phyloP scores from a whole-genome alignment of 1,140 invertebrate genomes.

The Zeugodacus cucurbitae region DNA sequence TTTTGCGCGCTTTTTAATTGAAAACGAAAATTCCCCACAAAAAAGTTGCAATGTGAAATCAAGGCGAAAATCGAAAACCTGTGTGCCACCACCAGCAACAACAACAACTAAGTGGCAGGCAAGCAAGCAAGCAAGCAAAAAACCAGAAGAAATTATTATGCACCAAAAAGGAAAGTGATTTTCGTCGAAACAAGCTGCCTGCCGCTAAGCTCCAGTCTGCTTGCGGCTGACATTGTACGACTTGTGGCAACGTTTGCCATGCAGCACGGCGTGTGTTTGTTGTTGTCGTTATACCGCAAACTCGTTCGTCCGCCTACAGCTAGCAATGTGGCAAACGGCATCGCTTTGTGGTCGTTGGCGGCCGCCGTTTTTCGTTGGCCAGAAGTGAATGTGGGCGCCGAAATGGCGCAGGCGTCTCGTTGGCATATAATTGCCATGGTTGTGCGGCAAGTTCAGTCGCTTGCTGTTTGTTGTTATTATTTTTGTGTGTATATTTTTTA shows the following conservation, averaged over 20 bases:
- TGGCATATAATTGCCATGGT: background rate
- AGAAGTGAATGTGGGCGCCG: conserved; percentile 34
- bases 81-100: background rate
- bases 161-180: conserved; percentile 38
- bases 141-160: background rate
- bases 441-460: conserved; percentile 22
- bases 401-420: background rate
- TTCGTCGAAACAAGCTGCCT: background rate
- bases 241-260: background rate
- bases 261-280: background rate
- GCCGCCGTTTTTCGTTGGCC: background rate
- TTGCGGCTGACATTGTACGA: conserved; percentile 27
- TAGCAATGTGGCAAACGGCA: too few species aligned
- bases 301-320: conserved; percentile 13
- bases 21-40: background rate
- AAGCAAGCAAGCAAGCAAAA: too few species aligned
- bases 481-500: background rate
- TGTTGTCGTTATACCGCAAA: background rate
- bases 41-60: background rate
- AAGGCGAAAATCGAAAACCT: conserved; percentile 20
- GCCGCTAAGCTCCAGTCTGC: background rate
- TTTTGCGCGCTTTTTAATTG: conserved; percentile 11
- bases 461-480: background rate
- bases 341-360: background rate
- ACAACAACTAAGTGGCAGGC: background rate